A percentile compares a stretch with the other conserved stretches of the same genome.
These are phyloP conservation scores for Matsumyia berberina DNA, from an alignment of 2,888 invertebrate genomes.

Conservation along the genomic window DNA sequence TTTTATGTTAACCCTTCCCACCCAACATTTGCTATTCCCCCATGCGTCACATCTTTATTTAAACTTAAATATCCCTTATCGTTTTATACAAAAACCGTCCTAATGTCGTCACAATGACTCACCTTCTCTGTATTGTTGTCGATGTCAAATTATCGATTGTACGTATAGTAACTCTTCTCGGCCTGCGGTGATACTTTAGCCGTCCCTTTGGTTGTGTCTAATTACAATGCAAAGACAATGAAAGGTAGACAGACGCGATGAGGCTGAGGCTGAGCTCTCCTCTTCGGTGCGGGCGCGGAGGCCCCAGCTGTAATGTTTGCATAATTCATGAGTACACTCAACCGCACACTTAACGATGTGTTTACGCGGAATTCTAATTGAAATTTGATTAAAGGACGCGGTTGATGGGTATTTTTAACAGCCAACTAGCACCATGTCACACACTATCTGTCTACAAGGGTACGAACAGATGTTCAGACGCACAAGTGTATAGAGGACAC, in stretches of 20 bases:
- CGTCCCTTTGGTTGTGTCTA: conserved; percentile 27
- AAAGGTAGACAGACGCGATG: conserved; percentile 1
- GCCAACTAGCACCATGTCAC: neutral
- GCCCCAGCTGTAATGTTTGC: conserved; percentile 46
- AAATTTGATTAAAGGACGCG: conserved; percentile 68
- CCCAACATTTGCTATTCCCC: too few species aligned
- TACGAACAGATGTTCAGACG: too few species aligned
- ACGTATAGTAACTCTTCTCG: conserved; percentile 1
- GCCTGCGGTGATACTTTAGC: neutral
- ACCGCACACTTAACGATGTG: conserved; percentile 35
- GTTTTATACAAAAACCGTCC: neutral
- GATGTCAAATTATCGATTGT: conserved; percentile 17
- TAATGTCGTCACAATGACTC: conserved; percentile 8
- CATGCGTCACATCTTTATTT: too few species aligned
- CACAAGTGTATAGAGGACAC: conserved; percentile 1
- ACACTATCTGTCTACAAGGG: neutral
- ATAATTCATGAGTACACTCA: conserved; percentile 50
- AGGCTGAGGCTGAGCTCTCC: neutral
- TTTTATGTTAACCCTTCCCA: too few species aligned
- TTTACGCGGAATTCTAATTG: conserved; percentile 56
- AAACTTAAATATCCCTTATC: conserved; percentile 7
- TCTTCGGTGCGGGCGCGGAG: too few species aligned
- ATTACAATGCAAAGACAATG: conserved; percentile 41
- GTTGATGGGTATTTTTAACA: conserved; percentile 51
- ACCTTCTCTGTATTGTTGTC: conserved; percentile 13